A percentile compares a stretch with the other conserved stretches of the same genome.
Evolutionary conservation across 2,797 vertebrate genomes (phyloP).

Genomic region (Pantherophis alleghaniensis): DNA sequence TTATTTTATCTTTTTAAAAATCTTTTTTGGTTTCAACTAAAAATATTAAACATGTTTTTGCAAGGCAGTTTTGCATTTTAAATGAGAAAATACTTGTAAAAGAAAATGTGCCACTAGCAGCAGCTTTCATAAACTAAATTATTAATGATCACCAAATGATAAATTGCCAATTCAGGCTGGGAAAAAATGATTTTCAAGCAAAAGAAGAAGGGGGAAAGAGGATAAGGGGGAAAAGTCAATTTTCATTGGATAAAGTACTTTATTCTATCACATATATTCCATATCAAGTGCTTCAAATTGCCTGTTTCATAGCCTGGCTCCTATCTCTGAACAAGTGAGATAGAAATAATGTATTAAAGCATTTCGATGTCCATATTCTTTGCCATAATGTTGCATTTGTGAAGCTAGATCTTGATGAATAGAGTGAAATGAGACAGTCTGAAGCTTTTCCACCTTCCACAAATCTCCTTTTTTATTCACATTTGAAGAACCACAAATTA

Average conservation of each 20-base stretch:
- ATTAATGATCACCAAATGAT: background rate
- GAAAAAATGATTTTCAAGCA: background rate
- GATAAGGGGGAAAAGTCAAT: background rate
- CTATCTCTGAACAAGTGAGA: background rate
- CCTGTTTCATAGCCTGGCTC: background rate
- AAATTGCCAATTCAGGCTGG: background rate
- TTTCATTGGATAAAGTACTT: background rate
- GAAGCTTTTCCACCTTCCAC: background rate
- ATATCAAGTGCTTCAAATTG: background rate
- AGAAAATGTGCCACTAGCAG: background rate
- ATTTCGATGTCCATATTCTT: background rate
- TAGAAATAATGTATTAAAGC: background rate
- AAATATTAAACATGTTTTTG: background rate
- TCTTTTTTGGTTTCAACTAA: background rate
- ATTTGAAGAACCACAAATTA: background rate
- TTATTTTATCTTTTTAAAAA: background rate
- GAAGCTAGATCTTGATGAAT: background rate
- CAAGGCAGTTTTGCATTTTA: background rate
- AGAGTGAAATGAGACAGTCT: background rate
- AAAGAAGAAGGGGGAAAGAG: background rate
- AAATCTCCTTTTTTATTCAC: background rate
- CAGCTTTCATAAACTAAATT: conserved; percentile 1
- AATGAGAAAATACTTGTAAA: background rate
- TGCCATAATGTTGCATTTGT: background rate
- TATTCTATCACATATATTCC: background rate